phyloP scores from a whole-genome alignment of 1,140 invertebrate species.

The Yoshiicerus persimilis region DNA sequence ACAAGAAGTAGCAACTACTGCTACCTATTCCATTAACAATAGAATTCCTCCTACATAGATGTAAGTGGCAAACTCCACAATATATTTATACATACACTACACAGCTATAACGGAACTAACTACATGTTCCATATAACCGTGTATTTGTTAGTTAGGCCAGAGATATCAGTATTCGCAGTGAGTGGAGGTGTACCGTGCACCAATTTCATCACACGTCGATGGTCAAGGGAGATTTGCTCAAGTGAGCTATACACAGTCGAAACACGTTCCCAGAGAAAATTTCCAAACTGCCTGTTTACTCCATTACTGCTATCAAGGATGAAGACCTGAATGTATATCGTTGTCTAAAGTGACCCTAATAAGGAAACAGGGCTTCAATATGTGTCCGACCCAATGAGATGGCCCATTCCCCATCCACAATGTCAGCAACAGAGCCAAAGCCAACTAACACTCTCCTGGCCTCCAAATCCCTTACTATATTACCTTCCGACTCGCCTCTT shows the following conservation, averaged over 20 bases:
- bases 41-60: not conserved
- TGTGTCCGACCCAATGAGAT: constrained; percentile 18
- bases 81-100: not conserved
- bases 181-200: not conserved
- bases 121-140: too few species aligned
- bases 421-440: constrained; percentile 8
- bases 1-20: not conserved
- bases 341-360: constrained; percentile 11
- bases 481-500: not conserved
- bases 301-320: constrained; percentile 26
- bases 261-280: constrained; percentile 33
- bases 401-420: constrained; percentile 16
- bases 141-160: not conserved
- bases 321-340: constrained; percentile 30
- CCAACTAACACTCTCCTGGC: not conserved
- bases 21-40: not conserved
- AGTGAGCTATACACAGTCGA: constrained; percentile 29
- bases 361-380: constrained; percentile 20
- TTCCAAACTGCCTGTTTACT: constrained; percentile 41
- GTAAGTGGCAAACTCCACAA: not conserved
- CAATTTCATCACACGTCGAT: constrained; percentile 24
- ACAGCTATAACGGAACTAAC: too few species aligned
- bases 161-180: constrained; percentile 28
- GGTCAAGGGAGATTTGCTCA: constrained; percentile 33
- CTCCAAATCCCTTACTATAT: not conserved